Base-by-base conservation (phyloP, 1,140 invertebrate genomes). In the Penaeus vannamei region DNA sequence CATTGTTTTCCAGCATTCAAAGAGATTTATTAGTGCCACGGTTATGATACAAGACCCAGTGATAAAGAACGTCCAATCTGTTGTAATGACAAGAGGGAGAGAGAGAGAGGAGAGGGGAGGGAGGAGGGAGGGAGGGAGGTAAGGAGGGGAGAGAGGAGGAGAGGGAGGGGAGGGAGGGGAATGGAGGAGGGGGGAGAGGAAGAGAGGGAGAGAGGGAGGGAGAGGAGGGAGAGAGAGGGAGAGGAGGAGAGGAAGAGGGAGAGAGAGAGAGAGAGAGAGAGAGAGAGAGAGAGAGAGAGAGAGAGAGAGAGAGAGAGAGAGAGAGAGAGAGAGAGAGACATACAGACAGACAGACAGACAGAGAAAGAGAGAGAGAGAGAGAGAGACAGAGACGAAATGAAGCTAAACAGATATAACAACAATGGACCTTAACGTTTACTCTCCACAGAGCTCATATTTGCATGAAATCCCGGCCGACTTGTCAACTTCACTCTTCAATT, bases 261-360 rank as follows among this genome's bases (percentile, higher is more conserved):
- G 69, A 72, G 69, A 72, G 69, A 72, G 69, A 72, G 69, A 72
- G 69, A 72, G 69, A 72, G 69, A 72, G 69, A 72, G 69, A 72
- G 69, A 72, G 69, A 72, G 69, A 72, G 69, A 72, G 69, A 72
- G 69, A 72, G 69, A 72, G 69, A 72, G 69, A 72, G 32, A 72
- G 3, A 72, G 12, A 72, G 69, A 72, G 69, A 53, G 46, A 53
- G 3, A 5, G 46, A 53, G 53, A 53, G 53, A 53, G 53, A 53
- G 12, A 53, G 53, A 53, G 12, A 53, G 53, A 17, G 12, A 7
- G 53, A 53, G 53, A 53, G 53, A 53, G 12, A 53, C 10, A 53
- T 0, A 53, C 10, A 53, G 53, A 53, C 10, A 53, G 53, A 53
- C 10, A 53, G 53, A 53, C 10, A 53, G 53, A 53, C 0, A 53